phyloP scores from a whole-genome alignment of 2,113 vertebrate genomes.

The Lepisosteus oculatus region DNA sequence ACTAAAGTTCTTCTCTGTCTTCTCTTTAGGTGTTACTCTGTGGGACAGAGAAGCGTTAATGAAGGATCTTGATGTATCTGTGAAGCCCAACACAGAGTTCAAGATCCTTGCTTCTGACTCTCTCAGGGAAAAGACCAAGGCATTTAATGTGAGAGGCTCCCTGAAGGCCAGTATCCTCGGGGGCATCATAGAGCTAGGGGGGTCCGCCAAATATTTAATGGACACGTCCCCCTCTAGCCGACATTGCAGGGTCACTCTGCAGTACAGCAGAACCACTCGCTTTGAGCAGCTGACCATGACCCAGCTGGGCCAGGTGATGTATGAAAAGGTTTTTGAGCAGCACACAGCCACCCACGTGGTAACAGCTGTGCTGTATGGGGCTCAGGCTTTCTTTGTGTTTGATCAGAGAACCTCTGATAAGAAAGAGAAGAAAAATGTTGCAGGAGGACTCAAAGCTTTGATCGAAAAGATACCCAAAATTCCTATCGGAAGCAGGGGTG shows the following conservation, averaged over 20 bases:
- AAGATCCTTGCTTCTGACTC: slow-evolving; percentile 21
- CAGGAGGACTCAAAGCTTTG: slow-evolving; percentile 19
- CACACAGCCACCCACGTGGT: slow-evolving; percentile 30
- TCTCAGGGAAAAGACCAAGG: background rate
- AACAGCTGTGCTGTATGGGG: slow-evolving; percentile 34
- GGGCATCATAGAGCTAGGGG: slow-evolving; percentile 24
- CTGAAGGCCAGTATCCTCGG: slow-evolving; percentile 28
- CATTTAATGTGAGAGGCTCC: slow-evolving; percentile 16
- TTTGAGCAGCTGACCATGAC: background rate
- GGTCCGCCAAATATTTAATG: slow-evolving; percentile 34
- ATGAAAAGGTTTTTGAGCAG: background rate
- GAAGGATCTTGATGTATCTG: background rate
- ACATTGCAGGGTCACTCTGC: slow-evolving; percentile 25
- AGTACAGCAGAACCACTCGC: slow-evolving; percentile 29
- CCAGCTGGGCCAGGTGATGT: rapidly evolving
- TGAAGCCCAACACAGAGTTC: slow-evolving; percentile 6
- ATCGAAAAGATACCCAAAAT: slow-evolving; percentile 30
- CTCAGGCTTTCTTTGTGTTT: slow-evolving; percentile 41
- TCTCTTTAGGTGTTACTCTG: slow-evolving; percentile 3
- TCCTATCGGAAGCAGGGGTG: slow-evolving; percentile 22
- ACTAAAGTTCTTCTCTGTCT: background rate
- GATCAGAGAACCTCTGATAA: slow-evolving; percentile 20
- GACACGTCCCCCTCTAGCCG: background rate
- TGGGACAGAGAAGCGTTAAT: background rate
- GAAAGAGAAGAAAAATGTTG: background rate